Conservation (phyloP, 2,888 invertebrate species). For the Meandrusa payeni region DNA sequence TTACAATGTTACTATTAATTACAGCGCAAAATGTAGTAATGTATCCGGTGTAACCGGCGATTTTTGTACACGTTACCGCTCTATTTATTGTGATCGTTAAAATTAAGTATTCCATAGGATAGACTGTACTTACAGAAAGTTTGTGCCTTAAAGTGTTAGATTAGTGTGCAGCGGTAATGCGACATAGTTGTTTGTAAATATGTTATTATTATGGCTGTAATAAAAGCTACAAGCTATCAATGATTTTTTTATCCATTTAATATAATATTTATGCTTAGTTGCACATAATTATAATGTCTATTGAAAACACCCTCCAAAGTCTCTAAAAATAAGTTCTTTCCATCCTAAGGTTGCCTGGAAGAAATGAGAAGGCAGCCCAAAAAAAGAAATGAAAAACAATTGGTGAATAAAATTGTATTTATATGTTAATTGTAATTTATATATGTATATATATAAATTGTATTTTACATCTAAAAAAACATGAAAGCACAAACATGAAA, state of each 20-base stretch:
- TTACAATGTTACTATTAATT: not conserved
- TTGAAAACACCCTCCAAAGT: too few relatives aligned
- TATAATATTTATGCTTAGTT: too few relatives aligned
- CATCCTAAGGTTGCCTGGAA: too few relatives aligned
- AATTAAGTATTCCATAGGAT: slow-evolving; percentile 36
- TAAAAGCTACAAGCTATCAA: slow-evolving; percentile 26
- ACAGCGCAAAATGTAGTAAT: not conserved
- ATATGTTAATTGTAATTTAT: too few relatives aligned
- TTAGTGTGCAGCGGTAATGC: slow-evolving; percentile 2
- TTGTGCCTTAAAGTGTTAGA: slow-evolving; percentile 29
- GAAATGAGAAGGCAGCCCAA: too few relatives aligned
- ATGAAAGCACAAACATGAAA: too few relatives aligned
- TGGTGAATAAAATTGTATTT: too few relatives aligned
- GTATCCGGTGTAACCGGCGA: slow-evolving; percentile 22
- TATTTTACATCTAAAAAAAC: too few relatives aligned
- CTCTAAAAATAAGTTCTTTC: too few relatives aligned
- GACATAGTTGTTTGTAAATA: slow-evolving; percentile 27
- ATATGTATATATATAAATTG: too few relatives aligned
- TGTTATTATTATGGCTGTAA: slow-evolving; percentile 22
- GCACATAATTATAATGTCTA: too few relatives aligned
- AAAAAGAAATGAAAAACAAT: too few relatives aligned
- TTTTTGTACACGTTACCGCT: slow-evolving; percentile 42
- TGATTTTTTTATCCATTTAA: slow-evolving; percentile 10
- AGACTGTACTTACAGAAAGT: slow-evolving; percentile 31
- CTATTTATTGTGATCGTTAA: slow-evolving; percentile 48